phyloP scores from a whole-genome alignment of 2,113 vertebrate species.

The Nymphicus hollandicus region DNA sequence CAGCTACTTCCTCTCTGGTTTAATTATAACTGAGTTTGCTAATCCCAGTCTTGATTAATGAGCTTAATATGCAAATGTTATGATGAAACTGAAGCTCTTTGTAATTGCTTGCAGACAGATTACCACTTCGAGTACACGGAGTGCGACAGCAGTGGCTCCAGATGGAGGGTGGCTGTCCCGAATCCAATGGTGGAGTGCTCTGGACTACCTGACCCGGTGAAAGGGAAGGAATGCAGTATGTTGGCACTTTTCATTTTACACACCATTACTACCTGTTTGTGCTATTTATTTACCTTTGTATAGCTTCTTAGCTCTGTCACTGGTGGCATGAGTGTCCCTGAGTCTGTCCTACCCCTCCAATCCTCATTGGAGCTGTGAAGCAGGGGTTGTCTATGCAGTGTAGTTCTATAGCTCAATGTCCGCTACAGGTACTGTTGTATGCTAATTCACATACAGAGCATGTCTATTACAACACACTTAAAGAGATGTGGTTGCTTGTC shows the following conservation, averaged over 20 bases:
- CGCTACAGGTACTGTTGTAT: background rate
- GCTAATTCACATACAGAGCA: background rate
- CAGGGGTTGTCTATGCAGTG: background rate
- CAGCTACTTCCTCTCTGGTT: constrained; percentile 36
- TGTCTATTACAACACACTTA: accelerated
- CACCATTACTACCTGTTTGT: background rate
- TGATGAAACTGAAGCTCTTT: constrained; percentile 64
- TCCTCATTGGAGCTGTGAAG: background rate
- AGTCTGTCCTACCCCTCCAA: background rate
- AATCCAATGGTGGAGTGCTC: constrained; percentile 80
- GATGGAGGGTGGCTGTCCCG: constrained; percentile 96
- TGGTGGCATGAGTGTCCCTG: background rate
- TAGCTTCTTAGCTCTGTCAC: background rate
- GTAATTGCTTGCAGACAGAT: constrained; percentile 83
- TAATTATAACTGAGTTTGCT: constrained; percentile 46
- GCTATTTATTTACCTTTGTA: background rate
- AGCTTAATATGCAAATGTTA: constrained; percentile 47
- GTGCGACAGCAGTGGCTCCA: constrained; percentile 92
- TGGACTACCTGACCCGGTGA: constrained; percentile 91
- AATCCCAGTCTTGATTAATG: constrained; percentile 51
- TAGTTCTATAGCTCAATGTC: background rate
- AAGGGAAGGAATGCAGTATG: constrained; percentile 96
- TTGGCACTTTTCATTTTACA: constrained; percentile 41
- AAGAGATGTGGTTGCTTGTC: background rate
- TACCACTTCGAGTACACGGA: constrained; percentile 98